These are phyloP conservation scores for Coracopsis vasa DNA, from an alignment of 2,113 vertebrate species.

Conservation along the genomic window DNA sequence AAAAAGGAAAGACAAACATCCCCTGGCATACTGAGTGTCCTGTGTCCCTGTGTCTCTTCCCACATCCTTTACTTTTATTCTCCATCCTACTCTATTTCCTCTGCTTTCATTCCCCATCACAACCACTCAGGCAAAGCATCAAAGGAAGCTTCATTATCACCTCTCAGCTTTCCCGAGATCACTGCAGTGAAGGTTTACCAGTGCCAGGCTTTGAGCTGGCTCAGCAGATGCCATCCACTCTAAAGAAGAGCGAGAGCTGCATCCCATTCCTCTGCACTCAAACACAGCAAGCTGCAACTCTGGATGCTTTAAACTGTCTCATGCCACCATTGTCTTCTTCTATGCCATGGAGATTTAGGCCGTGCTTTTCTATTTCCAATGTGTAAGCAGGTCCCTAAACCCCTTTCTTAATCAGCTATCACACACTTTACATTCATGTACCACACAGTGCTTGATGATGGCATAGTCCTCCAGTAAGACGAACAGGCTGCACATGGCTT, in stretches of 20 bases:
- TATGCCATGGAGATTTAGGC: neutral
- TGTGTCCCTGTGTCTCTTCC: neutral
- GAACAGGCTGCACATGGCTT: neutral
- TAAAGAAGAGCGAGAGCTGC: neutral
- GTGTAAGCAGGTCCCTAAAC: neutral
- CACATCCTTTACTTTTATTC: neutral
- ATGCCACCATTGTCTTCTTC: neutral
- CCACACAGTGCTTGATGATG: neutral
- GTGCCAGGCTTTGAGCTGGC: neutral
- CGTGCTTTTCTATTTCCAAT: neutral
- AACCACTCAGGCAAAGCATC: neutral
- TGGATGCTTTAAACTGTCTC: neutral
- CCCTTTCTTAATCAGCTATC: neutral
- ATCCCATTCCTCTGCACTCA: neutral
- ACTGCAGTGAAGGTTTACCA: neutral
- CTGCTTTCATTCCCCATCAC: neutral
- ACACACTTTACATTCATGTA: rapidly evolving
- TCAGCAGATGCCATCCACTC: neutral
- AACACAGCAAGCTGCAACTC: neutral
- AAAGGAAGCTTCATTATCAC: neutral
- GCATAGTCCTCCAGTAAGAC: neutral
- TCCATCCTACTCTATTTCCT: neutral
- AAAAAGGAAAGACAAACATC: neutral
- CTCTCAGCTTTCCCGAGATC: neutral
- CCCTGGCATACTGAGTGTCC: neutral